A percentile compares a stretch with the other conserved stretches of the same genome.
Conservation (phyloP, 2,113 vertebrate genomes). For the Tetrax tetrax region DNA sequence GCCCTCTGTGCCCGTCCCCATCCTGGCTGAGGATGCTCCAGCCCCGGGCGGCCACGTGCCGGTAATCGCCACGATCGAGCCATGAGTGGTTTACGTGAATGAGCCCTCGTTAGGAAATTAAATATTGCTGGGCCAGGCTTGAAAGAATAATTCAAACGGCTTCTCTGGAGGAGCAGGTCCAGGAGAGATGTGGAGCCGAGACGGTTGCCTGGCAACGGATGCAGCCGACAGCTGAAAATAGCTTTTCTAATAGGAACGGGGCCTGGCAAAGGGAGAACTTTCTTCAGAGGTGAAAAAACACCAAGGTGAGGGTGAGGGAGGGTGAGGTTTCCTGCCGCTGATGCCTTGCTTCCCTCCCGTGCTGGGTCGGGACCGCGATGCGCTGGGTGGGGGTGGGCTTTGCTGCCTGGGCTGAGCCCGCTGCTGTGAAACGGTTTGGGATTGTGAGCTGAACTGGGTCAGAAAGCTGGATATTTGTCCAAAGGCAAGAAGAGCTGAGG, state of each 20-base stretch:
- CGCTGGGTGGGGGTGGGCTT: background rate
- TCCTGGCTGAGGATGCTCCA: background rate
- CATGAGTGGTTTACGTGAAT: background rate
- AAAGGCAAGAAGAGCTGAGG: background rate
- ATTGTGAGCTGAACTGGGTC: background rate
- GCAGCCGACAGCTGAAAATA: constrained; percentile 51
- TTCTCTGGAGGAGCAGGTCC: constrained; percentile 7
- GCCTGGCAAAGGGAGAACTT: constrained; percentile 3
- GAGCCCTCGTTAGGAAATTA: constrained; percentile 31
- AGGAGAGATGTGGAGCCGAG: background rate
- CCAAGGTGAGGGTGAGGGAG: background rate
- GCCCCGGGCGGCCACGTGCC: background rate
- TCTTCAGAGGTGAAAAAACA: background rate
- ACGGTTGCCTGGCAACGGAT: constrained; percentile 41
- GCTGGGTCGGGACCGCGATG: fast-evolving
- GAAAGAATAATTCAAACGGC: background rate
- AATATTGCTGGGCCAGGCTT: background rate
- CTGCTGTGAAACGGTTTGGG: background rate
- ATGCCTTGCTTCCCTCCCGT: background rate
- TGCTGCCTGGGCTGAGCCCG: background rate
- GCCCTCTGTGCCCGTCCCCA: background rate
- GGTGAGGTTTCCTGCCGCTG: background rate
- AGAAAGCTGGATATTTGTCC: background rate
- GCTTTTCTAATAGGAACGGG: background rate
- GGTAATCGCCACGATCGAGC: background rate